Conservation (phyloP, 2,797 vertebrate genomes). For the Pangasius krempfi region DNA sequence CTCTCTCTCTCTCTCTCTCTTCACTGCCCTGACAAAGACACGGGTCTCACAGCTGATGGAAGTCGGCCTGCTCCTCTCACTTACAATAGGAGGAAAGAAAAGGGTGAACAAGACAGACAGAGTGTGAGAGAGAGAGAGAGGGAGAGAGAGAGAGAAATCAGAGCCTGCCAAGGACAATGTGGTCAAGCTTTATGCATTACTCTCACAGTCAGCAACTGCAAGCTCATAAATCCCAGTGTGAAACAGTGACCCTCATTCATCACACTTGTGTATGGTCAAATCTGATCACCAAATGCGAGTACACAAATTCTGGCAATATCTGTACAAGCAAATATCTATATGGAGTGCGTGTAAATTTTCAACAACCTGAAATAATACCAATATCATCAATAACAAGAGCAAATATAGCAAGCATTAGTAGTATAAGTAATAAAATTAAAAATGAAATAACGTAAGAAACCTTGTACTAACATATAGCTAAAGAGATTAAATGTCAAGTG, state of each 20-base stretch:
- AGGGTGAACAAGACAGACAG: slow-evolving; percentile 34
- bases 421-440: background rate
- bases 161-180: slow-evolving; percentile 34
- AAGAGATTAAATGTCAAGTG: background rate
- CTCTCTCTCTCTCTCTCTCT: slow-evolving; percentile 48
- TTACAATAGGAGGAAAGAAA: slow-evolving; percentile 44
- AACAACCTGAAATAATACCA: background rate
- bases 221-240: slow-evolving; percentile 36
- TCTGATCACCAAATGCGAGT: background rate
- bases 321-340: background rate
- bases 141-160: slow-evolving; percentile 34
- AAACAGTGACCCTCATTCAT: slow-evolving; percentile 23
- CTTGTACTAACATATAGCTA: background rate
- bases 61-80: slow-evolving; percentile 57
- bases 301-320: background rate
- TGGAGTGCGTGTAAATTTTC: background rate
- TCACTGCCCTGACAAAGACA: slow-evolving; percentile 56
- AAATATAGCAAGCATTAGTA: background rate
- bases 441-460: background rate
- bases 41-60: slow-evolving; percentile 67
- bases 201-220: slow-evolving; percentile 31
- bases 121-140: slow-evolving; percentile 32
- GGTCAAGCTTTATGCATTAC: slow-evolving; percentile 20
- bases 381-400: background rate
- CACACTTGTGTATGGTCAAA: background rate